These are phyloP conservation scores for Rhabdophis nuchalis DNA, from an alignment of 2,797 vertebrate species.

Conservation along the genomic window DNA sequence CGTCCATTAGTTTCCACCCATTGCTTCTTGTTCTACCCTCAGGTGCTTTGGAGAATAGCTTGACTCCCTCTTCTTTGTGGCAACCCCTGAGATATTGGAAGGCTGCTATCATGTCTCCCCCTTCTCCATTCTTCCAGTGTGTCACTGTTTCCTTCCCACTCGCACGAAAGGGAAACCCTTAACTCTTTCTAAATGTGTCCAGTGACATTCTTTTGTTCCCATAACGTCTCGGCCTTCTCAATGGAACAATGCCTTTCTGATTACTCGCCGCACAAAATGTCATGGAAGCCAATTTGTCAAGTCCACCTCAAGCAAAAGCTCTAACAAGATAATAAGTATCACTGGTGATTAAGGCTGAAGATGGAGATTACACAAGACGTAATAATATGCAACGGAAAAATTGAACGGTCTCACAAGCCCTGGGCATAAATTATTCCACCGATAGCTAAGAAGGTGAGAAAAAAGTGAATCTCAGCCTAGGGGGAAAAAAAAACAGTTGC, in stretches of 20 bases:
- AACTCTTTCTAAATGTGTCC: background rate
- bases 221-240: background rate
- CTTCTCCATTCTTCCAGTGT: too few relatives aligned
- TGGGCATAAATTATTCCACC: background rate
- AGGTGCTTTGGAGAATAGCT: too few relatives aligned
- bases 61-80: too few relatives aligned
- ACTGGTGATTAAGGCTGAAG: background rate
- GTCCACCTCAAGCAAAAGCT: background rate
- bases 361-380: background rate
- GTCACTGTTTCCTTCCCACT: background rate
- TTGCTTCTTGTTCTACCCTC: too few relatives aligned
- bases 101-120: too few relatives aligned
- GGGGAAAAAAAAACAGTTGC: too few relatives aligned
- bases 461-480: too few relatives aligned
- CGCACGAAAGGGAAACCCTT: background rate
- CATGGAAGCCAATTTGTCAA: conserved; percentile 17
- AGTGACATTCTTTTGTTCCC: background rate
- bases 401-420: background rate
- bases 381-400: background rate
- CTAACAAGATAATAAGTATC: conserved; percentile 21
- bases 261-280: conserved; percentile 10
- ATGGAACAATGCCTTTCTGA: conserved; percentile 7
- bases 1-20: too few relatives aligned
- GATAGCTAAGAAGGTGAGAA: background rate
- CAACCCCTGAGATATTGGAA: too few relatives aligned